These are phyloP conservation scores for Strongylocentrotus purpuratus DNA, from an alignment of 35 echinoderm and acorn worm genomes.

Conservation along the genomic window DNA sequence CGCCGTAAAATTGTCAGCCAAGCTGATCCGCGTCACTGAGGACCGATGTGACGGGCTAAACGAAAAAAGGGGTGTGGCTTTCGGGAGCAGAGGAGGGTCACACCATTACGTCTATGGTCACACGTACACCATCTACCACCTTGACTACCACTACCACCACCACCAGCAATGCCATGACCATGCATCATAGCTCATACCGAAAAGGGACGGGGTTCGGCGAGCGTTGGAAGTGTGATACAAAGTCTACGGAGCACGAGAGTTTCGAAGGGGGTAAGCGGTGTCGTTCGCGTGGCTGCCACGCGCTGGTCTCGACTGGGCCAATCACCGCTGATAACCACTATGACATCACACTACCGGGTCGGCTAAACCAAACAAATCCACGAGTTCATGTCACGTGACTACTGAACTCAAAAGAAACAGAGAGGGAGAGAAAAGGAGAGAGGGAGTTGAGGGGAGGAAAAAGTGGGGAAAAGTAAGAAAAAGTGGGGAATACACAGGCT, in stretches of 20 bases:
- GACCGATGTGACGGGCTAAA: no score
- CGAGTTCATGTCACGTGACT: constrained; percentile 6
- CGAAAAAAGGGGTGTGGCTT: neutral
- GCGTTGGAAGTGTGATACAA: neutral
- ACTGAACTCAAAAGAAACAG: neutral
- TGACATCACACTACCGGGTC: constrained; percentile 31
- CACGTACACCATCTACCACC: neutral
- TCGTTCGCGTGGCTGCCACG: constrained; percentile 40
- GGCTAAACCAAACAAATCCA: constrained; percentile 24
- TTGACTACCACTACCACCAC: neutral
- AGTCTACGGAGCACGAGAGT: neutral
- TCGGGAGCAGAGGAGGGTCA: neutral
- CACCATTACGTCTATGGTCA: no score
- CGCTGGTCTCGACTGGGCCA: constrained; percentile 14
- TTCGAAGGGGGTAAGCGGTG: neutral
- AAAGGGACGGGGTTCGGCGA: neutral
- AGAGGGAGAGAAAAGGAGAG: neutral
- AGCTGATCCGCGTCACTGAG: neutral
- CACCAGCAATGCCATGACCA: neutral
- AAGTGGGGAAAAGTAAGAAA: neutral
- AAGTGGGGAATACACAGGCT: neutral
- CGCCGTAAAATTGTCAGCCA: neutral
- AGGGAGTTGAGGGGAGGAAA: neutral
- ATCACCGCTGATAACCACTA: constrained; percentile 20
- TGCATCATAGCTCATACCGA: neutral